Conservation (phyloP, 2,888 invertebrate genomes). For the Noctua janthe region DNA sequence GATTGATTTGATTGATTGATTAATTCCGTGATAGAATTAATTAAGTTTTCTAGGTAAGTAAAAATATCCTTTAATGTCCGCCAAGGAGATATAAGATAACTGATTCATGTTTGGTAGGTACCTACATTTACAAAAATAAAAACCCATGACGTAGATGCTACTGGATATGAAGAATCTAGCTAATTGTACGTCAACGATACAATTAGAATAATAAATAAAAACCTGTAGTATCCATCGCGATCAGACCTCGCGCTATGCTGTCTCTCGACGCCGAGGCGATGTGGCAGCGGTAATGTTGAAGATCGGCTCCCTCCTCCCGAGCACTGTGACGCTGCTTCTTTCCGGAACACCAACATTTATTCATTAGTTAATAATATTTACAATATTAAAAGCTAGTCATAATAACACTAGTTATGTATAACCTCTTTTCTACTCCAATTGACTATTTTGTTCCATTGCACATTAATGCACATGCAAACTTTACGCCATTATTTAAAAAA, state of each 20-base stretch:
- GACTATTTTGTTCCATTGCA: background rate
- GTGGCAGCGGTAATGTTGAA: slow-evolving; percentile 95
- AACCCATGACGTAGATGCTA: too few species aligned
- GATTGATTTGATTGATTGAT: too few species aligned
- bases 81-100: background rate
- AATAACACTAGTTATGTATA: background rate
- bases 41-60: background rate
- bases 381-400: background rate
- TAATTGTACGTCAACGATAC: background rate
- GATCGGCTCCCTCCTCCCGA: slow-evolving; percentile 93
- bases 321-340: slow-evolving; percentile 91
- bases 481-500: background rate
- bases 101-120: background rate
- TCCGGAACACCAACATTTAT: slow-evolving; percentile 70
- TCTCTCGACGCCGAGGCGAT: slow-evolving; percentile 92
- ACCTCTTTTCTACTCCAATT: slow-evolving; percentile 15
- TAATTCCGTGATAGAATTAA: background rate
- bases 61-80: background rate
- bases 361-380: slow-evolving; percentile 38
- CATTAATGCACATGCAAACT: background rate
- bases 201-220: background rate
- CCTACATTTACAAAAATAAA: background rate
- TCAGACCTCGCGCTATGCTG: slow-evolving; percentile 91
- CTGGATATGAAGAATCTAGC: background rate
- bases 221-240: slow-evolving; percentile 96